phyloP scores from a whole-genome alignment of 2,797 vertebrate genomes.

The Poecile montanus region DNA sequence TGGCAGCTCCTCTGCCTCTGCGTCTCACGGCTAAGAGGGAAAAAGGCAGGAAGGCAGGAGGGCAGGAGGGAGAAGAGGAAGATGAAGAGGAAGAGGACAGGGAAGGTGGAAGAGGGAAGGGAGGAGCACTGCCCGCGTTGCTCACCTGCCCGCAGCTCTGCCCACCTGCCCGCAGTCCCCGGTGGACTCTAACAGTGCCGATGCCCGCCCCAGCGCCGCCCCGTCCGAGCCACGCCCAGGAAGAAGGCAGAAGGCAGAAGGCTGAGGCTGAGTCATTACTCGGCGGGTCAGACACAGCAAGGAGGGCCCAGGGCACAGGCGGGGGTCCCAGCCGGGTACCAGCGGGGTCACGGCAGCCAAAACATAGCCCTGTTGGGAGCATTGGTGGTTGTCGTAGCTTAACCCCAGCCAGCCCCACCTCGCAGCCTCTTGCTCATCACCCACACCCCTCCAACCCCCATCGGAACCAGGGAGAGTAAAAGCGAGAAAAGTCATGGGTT shows the following conservation, averaged over 20 bases:
- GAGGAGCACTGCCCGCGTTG: no score
- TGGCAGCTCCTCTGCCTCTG: no score
- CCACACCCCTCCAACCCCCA: neutral
- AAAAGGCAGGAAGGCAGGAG: neutral
- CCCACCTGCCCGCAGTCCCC: neutral
- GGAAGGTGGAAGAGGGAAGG: neutral
- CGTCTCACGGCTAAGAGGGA: no score
- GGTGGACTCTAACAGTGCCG: fast-evolving
- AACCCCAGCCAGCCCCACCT: neutral
- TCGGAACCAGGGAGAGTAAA: neutral
- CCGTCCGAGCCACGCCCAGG: neutral
- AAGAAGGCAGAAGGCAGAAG: no score
- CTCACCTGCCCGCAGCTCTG: no score
- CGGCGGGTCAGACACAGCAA: neutral
- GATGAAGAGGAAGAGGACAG: neutral
- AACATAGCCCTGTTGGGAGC: neutral
- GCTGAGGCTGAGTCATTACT: neutral
- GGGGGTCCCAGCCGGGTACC: neutral
- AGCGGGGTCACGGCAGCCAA: neutral
- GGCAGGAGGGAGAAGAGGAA: neutral
- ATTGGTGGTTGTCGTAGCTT: neutral
- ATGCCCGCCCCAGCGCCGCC: neutral
- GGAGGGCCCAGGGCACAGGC: neutral
- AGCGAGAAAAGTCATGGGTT: neutral
- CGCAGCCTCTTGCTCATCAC: neutral